phyloP scores from a whole-genome alignment of 1,140 invertebrate genomes.

The Acromyrmex echinatior region DNA sequence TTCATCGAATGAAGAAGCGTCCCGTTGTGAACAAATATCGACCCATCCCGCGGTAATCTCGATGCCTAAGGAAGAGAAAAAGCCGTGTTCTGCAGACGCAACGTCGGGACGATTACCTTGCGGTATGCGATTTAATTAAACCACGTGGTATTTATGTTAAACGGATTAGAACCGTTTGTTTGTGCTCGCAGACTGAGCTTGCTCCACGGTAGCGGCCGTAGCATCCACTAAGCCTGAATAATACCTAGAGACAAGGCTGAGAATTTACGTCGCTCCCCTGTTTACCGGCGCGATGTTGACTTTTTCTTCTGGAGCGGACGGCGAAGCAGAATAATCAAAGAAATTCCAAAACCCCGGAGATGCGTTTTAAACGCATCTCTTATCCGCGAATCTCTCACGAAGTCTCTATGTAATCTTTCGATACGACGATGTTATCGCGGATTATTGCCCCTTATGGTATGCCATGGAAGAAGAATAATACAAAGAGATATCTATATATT shows the following conservation, averaged over 20 bases:
- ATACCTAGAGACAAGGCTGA: conserved; percentile 75
- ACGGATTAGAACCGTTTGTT: conserved; percentile 81
- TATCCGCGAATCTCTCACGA: conserved; percentile 33
- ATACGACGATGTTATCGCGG: conserved; percentile 44
- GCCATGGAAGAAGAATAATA: neutral
- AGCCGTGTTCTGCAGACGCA: conserved; percentile 32
- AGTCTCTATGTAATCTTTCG: conserved; percentile 52
- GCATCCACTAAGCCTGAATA: conserved; percentile 79
- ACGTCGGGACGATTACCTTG: conserved; percentile 53
- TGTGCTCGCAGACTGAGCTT: conserved; percentile 67
- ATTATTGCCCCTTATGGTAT: conserved; percentile 26
- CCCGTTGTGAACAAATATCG: conserved; percentile 22
- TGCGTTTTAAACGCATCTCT: conserved; percentile 41
- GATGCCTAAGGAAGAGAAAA: conserved; percentile 42
- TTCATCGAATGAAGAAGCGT: conserved; percentile 7
- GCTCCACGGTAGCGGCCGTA: conserved; percentile 59
- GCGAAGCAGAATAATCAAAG: conserved; percentile 68
- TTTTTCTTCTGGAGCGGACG: conserved; percentile 71
- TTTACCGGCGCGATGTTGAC: conserved; percentile 62
- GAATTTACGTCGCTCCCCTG: conserved; percentile 74
- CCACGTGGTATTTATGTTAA: conserved; percentile 78
- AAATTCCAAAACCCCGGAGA: conserved; percentile 68
- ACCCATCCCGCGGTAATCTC: conserved; percentile 31
- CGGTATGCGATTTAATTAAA: conserved; percentile 79
- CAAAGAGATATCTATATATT: neutral